Evolutionary conservation across 1,140 invertebrate genomes (phyloP).

Genomic region (Leguminivora glycinivorella): DNA sequence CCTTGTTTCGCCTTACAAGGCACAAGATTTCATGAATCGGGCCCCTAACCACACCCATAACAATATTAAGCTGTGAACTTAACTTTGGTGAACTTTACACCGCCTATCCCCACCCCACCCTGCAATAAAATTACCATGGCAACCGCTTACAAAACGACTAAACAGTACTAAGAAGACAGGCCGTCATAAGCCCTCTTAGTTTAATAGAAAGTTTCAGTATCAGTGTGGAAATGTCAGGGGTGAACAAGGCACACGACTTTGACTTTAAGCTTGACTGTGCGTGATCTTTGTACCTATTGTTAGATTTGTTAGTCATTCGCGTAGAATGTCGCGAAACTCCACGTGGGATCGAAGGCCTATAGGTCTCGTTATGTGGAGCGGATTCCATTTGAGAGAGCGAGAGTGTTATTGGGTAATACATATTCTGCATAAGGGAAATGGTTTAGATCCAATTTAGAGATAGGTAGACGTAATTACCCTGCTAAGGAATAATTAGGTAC

Average conservation of each 20-base stretch:
- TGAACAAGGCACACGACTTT: constrained; percentile 39
- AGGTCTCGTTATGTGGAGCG: not conserved
- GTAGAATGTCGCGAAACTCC: not conserved
- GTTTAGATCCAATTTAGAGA: too few species aligned
- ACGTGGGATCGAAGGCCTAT: constrained; percentile 6
- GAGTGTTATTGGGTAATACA: not conserved
- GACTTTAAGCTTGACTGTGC: constrained; percentile 32
- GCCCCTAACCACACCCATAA: not conserved
- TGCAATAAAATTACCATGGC: not conserved
- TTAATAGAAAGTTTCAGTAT: not conserved
- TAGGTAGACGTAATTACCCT: too few species aligned
- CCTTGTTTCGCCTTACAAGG: too few species aligned
- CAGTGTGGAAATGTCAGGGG: constrained; percentile 34
- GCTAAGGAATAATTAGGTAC: too few species aligned
- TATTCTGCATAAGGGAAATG: too few species aligned
- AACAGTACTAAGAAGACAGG: not conserved
- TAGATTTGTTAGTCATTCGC: not conserved
- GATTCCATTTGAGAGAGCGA: not conserved
- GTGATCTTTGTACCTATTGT: not conserved
- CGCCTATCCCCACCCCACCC: not conserved
- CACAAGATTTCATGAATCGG: too few species aligned
- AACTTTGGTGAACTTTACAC: constrained; percentile 4
- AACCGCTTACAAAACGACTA: not conserved
- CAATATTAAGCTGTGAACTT: constrained; percentile 4
- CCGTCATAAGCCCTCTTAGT: not conserved